Base-by-base conservation (phyloP, 1,140 invertebrate species). In the Leucophenga varia region DNA sequence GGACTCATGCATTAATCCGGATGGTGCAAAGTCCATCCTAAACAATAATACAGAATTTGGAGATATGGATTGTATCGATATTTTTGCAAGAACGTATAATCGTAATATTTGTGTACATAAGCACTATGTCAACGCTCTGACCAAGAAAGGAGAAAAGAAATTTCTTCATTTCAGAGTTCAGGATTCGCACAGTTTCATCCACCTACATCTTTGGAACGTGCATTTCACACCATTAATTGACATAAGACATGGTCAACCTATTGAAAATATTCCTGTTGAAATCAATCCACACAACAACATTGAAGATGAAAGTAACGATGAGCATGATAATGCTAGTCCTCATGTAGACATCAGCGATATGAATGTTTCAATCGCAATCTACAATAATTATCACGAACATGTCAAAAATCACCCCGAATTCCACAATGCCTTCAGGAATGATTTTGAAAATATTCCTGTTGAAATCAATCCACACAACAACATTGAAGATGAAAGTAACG, bases 191-290 rank as follows among this genome's bases (percentile, higher is more conserved):
- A 30, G 12, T n/a, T 30, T 30, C 25, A 37, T 37, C 8, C 35
- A 37, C 14, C 14, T 37, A 37, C 8, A 37, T 9, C 14, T 37
- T 13, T 7, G 7, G 8, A 37, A 37, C 14, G 6, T 9, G 14
- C 35, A 37, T 37, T 37, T 37, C 14, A 37, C 35, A 17, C 35
- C 35, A 14, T 17, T 13, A 8, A 37, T 37, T 13, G n/a, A n/a
- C 7, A 17, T 37, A 9, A n/a, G 17, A 9, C n/a, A 37, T 8
- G 35, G 7, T 30, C 25, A 30, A 8, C 25, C 7, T 37, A 14
- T 37, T 37, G 17, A n/a, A 37, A 37, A 37, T 17, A 7, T 13
- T 37, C 7, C 7, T 13, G 17, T 8, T 7, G 35, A 37, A 7
- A 14, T 9, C 14, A 7, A 37, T 9, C 7, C 12, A 8, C n/a